phyloP scores from a whole-genome alignment of 2,888 invertebrate species.

The Amorpha juglandis region DNA sequence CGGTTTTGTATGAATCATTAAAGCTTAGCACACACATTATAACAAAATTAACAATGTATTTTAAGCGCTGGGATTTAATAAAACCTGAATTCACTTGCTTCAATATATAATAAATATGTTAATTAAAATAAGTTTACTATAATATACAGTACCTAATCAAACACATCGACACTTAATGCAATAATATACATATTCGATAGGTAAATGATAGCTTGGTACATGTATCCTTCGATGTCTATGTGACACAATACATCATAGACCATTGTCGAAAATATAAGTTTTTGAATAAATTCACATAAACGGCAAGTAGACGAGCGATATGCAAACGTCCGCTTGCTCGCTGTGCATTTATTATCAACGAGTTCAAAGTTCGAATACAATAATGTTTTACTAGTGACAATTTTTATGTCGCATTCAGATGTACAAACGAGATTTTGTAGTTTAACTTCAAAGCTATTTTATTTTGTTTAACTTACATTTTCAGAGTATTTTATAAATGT shows the following conservation, averaged over 20 bases:
- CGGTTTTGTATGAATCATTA: constrained; percentile 6
- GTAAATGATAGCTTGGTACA: no score
- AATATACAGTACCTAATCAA: background rate
- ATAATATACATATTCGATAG: background rate
- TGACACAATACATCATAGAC: background rate
- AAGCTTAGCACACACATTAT: background rate
- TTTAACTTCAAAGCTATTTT: background rate
- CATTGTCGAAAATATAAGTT: constrained; percentile 17
- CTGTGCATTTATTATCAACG: constrained; percentile 64
- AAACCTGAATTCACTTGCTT: background rate
- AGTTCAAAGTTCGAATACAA: constrained; percentile 74
- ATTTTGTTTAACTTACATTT: no score
- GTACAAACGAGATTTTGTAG: constrained; percentile 28
- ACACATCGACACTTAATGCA: background rate
- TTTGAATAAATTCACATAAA: constrained; percentile 37
- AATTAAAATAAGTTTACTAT: background rate
- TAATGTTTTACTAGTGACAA: constrained; percentile 41
- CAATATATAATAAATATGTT: background rate
- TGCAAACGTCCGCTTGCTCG: constrained; percentile 59
- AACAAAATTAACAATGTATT: background rate
- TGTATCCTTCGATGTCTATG: background rate
- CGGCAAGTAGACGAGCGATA: constrained; percentile 65
- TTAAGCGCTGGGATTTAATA: background rate
- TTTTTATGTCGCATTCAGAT: constrained; percentile 36
- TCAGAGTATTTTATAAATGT: background rate